Base-by-base conservation (phyloP, 2,113 vertebrate species). In the Actinemys pallida region DNA sequence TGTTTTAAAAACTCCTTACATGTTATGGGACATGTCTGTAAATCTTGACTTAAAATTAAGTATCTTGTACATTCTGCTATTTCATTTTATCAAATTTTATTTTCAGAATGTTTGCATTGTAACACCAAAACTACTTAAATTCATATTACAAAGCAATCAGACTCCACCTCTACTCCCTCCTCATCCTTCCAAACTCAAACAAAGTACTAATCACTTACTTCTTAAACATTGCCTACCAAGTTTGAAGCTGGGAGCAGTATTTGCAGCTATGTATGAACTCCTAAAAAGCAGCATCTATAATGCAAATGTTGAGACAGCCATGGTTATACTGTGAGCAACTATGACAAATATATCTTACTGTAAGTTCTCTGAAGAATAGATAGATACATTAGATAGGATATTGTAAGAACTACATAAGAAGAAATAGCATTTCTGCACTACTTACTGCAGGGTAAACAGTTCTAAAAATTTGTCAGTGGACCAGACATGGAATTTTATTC, bases 401-500 rank as follows among this genome's bases (percentile, higher is more conserved):
- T 59, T 87, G 42, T 88, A 96, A 95, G 69, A 95, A 31, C 6
- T 14, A 25, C 50, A 88, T 83, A 88, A 88, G 90, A 0, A 97
- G 81, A 93, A 94, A 92, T 17, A 80, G 62, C 84, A 91, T 86
- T 97, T 97, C 93, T 94, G 84, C 94, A 91, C 85, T 97, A 92
- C 76, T 92, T 96, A 84, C 49, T 85, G 31, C 90, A 92, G 16
- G 49, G 82, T 93, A 89, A 98, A 96, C 42, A 92, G 85, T 95
- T 95, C 92, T 93, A 96, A 96, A 95, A 97, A 93, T 96, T 75
- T 94, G 93, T 57, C 92, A 95, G 62, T 82, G 76, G 76, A 90
- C 92, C 92, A 98, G 91, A 91, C 87, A 94, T 96, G 87, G 81
- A 96, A 97, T 97, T 96, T 96, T 97, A 93, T 91, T 97, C 93